A percentile compares a stretch with the other conserved stretches of the same genome.
phyloP scores from a whole-genome alignment of 2,888 invertebrate species.

The Drosophila atroscutellata region DNA sequence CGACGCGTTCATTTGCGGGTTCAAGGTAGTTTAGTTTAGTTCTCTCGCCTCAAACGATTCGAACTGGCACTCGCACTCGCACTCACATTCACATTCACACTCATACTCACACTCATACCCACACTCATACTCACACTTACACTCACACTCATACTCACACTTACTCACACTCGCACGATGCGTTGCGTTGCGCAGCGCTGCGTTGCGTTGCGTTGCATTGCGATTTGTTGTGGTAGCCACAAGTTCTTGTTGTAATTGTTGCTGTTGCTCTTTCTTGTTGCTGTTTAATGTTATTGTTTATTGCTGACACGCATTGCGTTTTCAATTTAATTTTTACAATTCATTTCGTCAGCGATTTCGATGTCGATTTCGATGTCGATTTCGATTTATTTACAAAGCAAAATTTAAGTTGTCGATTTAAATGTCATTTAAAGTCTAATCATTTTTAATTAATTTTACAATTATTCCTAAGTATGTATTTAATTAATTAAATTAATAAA shows the following conservation, averaged over 20 bases:
- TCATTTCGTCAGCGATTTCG: slow-evolving; percentile 42
- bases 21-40: slow-evolving; percentile 78
- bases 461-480: not conserved
- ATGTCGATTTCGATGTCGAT: slow-evolving; percentile 1
- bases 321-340: slow-evolving; percentile 39
- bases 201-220: not conserved
- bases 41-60: slow-evolving; percentile 49
- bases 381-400: slow-evolving; percentile 14
- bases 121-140: not conserved
- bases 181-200: not conserved
- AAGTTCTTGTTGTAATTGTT: slow-evolving; percentile 39
- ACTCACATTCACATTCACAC: not conserved
- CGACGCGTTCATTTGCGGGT: slow-evolving; percentile 64
- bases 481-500: not conserved
- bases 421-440: not conserved
- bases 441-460: not conserved
- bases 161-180: slow-evolving; percentile 12
- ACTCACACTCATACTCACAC: not conserved
- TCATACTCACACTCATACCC: not conserved
- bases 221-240: slow-evolving; percentile 36
- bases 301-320: slow-evolving; percentile 51
- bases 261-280: slow-evolving; percentile 13
- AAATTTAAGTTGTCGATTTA: not conserved
- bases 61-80: slow-evolving; percentile 21
- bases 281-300: slow-evolving; percentile 18